Conservation (phyloP, 1,140 invertebrate genomes). For the Zaprionus lachaisei region DNA sequence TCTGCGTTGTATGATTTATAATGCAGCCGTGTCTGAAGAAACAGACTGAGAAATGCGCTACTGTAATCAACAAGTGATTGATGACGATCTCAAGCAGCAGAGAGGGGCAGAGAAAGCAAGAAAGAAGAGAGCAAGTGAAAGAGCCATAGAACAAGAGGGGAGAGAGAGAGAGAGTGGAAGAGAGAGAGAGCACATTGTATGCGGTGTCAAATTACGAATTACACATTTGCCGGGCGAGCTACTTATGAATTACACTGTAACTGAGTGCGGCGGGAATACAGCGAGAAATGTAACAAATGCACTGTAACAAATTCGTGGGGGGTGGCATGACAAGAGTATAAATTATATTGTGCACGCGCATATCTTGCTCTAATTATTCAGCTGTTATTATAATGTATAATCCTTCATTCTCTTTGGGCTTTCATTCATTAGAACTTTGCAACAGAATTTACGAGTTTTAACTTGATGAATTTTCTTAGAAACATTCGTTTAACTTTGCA, state of each 20-base stretch:
- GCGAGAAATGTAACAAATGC: no score
- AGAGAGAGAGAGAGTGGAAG: not conserved
- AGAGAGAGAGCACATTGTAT: constrained; percentile 5
- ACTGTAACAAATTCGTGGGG: constrained; percentile 20
- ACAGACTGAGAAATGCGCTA: constrained; percentile 47
- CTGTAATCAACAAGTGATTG: constrained; percentile 76
- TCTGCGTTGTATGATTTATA: constrained; percentile 65
- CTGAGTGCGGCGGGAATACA: not conserved
- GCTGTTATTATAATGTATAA: not conserved
- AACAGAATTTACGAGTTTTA: no score
- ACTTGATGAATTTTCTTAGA: no score
- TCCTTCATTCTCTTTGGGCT: no score
- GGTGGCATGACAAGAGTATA: not conserved
- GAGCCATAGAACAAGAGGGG: not conserved
- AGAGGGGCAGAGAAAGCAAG: not conserved
- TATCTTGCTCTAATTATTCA: not conserved
- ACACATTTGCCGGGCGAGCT: constrained; percentile 30
- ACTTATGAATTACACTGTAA: not conserved
- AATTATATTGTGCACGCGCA: not conserved
- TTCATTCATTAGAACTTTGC: no score
- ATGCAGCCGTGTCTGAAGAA: constrained; percentile 25
- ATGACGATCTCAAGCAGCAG: constrained; percentile 41
- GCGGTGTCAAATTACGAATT: constrained; percentile 37
- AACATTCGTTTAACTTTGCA: not conserved
- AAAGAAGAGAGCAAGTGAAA: not conserved